Evolutionary conservation across 1,140 invertebrate genomes (phyloP).

Genomic region (Choristoneura fumiferana): DNA sequence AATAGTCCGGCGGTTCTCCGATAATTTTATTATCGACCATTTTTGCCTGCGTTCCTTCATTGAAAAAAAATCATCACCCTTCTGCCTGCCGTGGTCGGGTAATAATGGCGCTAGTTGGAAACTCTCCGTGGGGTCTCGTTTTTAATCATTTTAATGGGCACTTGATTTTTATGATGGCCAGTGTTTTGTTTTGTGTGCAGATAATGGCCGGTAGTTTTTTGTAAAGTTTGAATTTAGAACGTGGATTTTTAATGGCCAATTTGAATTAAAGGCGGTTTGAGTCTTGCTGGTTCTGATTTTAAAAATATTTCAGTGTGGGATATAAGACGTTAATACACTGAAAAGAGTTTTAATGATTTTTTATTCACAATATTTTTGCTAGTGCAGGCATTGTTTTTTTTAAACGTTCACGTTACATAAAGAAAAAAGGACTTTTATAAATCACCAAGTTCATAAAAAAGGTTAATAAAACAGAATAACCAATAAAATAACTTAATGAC

Average conservation of each 20-base stretch:
- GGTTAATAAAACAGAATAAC: background rate
- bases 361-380: too few relatives aligned
- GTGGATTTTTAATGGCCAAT: too few relatives aligned
- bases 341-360: too few relatives aligned
- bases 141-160: conserved; percentile 28
- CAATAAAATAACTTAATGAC: conserved; percentile 8
- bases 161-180: conserved; percentile 9
- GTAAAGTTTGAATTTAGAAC: background rate
- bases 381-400: too few relatives aligned
- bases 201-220: conserved; percentile 19
- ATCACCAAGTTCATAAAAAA: too few relatives aligned
- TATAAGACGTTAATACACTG: too few relatives aligned
- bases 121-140: conserved; percentile 26
- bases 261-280: too few relatives aligned
- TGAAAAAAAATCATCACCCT: conserved; percentile 47
- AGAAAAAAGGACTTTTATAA: too few relatives aligned
- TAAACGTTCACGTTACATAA: too few relatives aligned
- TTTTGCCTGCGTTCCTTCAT: conserved; percentile 57
- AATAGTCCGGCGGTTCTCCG: conserved; percentile 65
- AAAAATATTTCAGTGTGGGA: too few relatives aligned
- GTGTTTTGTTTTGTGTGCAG: conserved; percentile 14
- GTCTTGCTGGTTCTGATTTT: too few relatives aligned
- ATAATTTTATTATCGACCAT: conserved; percentile 75
- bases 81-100: background rate
- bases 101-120: conserved; percentile 38